Evolutionary conservation across 2,797 vertebrate species (phyloP).

Genomic region (Tamandua tetradactyla): DNA sequence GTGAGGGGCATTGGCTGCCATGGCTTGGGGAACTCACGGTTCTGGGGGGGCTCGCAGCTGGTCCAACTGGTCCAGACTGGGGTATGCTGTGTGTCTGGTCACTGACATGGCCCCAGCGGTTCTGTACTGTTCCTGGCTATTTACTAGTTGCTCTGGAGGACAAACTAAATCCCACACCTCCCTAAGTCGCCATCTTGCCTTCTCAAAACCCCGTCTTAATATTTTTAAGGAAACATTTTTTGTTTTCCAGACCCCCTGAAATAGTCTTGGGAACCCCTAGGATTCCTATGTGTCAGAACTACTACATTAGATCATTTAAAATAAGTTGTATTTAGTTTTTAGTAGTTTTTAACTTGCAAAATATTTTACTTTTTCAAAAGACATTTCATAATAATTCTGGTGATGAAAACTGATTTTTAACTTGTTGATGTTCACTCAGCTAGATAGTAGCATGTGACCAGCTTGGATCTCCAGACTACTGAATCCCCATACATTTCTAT

Average conservation of each 20-base stretch:
- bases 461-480: neutral
- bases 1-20: too few species aligned
- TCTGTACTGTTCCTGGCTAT: too few species aligned
- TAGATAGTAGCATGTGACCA: neutral
- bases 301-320: neutral
- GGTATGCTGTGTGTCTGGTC: too few species aligned
- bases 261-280: neutral
- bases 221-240: neutral
- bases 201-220: too few species aligned
- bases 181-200: too few species aligned
- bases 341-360: neutral
- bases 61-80: too few species aligned
- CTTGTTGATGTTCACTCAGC: neutral
- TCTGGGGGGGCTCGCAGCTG: too few species aligned
- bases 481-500: neutral
- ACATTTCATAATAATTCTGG: neutral
- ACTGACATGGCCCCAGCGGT: too few species aligned
- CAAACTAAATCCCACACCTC: too few species aligned
- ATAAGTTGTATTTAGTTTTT: slow-evolving; percentile 22
- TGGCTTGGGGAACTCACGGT: too few species aligned
- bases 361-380: neutral
- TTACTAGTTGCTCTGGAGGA: too few species aligned
- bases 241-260: neutral
- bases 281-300: neutral
- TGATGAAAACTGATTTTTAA: neutral